Percentiles rank a stretch among this genome's conserved stretches.
phyloP scores from a whole-genome alignment of 2,888 invertebrate genomes.

The Orthonychiurus folsomi region DNA sequence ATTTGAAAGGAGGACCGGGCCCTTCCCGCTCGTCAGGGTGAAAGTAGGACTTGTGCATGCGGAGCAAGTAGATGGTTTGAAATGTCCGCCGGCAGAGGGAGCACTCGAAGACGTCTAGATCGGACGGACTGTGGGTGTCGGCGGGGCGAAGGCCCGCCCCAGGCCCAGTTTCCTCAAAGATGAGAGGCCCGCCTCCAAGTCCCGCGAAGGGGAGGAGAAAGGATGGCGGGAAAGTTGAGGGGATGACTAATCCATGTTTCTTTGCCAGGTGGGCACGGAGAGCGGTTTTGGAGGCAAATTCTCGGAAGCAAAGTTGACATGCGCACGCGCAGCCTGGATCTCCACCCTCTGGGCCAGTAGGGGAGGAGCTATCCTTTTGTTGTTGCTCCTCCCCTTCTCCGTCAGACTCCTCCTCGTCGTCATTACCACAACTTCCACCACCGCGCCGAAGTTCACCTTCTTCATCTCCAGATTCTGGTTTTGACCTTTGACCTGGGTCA shows the following conservation, averaged over 20 bases:
- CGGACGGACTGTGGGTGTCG: slow-evolving; percentile 11
- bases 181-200: slow-evolving; percentile 4
- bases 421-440: slow-evolving; percentile 9
- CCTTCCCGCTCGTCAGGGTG: slow-evolving; percentile 41
- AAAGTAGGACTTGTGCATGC: slow-evolving; percentile 46
- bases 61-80: slow-evolving; percentile 45
- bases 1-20: slow-evolving; percentile 16
- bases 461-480: not conserved
- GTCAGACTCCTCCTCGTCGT: slow-evolving; percentile 11
- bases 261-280: slow-evolving; percentile 33
- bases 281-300: slow-evolving; percentile 31
- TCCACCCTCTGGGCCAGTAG: slow-evolving; percentile 4
- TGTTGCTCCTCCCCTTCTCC: slow-evolving; percentile 16
- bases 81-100: slow-evolving; percentile 44
- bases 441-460: not conserved
- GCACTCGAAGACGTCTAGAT: slow-evolving; percentile 41
- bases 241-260: slow-evolving; percentile 33
- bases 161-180: slow-evolving; percentile 13
- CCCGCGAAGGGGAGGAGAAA: slow-evolving; percentile 32
- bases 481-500: slow-evolving; percentile 8
- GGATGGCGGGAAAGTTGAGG: slow-evolving; percentile 29
- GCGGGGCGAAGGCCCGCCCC: not conserved
- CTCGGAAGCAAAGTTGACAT: slow-evolving; percentile 39
- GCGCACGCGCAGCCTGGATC: slow-evolving; percentile 15
- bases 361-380: not conserved